phyloP scores from a whole-genome alignment of 2,113 vertebrate species.

The Amphilophus citrinellus region DNA sequence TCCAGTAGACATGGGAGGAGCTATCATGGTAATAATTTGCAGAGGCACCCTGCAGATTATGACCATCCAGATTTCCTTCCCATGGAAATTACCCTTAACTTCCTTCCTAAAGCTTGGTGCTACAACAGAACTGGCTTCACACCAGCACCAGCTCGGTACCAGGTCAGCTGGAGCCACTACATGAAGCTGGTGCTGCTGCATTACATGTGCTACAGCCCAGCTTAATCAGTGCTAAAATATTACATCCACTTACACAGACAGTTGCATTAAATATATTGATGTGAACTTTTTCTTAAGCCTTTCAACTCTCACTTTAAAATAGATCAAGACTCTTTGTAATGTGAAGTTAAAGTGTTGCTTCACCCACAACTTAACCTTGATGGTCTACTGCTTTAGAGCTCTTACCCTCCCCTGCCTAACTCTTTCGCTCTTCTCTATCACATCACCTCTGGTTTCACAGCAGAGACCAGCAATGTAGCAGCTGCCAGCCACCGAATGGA shows the following conservation, averaged over 20 bases:
- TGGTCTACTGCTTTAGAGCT: neutral
- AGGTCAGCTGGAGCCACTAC: neutral
- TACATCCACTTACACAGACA: neutral
- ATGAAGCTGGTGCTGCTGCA: neutral
- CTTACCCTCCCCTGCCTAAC: neutral
- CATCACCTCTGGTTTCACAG: conserved; percentile 8
- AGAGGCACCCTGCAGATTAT: neutral
- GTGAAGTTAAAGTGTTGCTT: neutral
- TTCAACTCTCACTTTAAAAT: neutral
- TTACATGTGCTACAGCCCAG: neutral
- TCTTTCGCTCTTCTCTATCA: neutral
- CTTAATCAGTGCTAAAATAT: neutral
- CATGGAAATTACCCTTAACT: neutral
- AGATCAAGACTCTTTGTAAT: neutral
- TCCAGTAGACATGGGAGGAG: neutral
- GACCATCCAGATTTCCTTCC: neutral
- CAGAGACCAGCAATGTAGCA: neutral
- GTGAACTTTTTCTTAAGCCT: neutral
- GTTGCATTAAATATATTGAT: neutral
- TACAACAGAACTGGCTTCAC: neutral
- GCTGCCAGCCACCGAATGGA: neutral
- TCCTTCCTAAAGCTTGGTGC: neutral
- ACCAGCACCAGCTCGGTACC: neutral
- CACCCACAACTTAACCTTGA: neutral
- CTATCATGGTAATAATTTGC: neutral